A percentile compares a stretch with the other conserved stretches of the same genome.
These are phyloP conservation scores for Psephotus haematonotus DNA, from an alignment of 2,113 vertebrate genomes.

Conservation along the genomic window DNA sequence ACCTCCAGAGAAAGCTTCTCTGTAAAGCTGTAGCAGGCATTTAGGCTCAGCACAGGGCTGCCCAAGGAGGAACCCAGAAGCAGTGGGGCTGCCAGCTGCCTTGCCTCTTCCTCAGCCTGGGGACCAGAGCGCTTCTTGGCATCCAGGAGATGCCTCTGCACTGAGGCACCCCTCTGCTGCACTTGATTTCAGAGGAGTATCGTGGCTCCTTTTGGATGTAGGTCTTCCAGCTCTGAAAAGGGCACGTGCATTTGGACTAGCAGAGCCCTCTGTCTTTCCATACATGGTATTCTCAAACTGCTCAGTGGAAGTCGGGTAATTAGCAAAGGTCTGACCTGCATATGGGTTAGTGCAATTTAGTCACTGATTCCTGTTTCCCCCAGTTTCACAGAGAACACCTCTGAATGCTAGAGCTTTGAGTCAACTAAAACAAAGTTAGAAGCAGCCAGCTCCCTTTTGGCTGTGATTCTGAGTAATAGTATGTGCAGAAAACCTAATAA, in stretches of 20 bases:
- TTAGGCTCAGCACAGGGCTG: not conserved
- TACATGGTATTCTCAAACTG: not conserved
- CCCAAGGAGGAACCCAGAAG: not conserved
- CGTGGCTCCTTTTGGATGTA: no score
- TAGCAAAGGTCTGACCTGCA: not conserved
- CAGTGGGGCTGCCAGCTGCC: not conserved
- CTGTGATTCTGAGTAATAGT: not conserved
- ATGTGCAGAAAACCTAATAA: not conserved
- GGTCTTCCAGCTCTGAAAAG: not conserved
- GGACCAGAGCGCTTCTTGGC: not conserved
- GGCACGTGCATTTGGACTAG: not conserved
- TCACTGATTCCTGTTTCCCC: not conserved
- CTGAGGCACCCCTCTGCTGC: not conserved
- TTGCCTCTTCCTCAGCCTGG: not conserved
- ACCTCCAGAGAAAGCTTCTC: not conserved
- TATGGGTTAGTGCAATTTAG: not conserved
- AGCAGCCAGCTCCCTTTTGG: not conserved
- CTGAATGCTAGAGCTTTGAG: not conserved
- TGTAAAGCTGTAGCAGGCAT: not conserved
- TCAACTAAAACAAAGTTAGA: not conserved
- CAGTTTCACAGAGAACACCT: not conserved
- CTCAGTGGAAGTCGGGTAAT: not conserved
- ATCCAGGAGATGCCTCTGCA: not conserved
- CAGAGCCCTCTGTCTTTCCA: not conserved
- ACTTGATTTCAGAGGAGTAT: not conserved